Evolutionary conservation across 2,888 invertebrate genomes (phyloP).

Genomic region (Callyntrura sp.): DNA sequence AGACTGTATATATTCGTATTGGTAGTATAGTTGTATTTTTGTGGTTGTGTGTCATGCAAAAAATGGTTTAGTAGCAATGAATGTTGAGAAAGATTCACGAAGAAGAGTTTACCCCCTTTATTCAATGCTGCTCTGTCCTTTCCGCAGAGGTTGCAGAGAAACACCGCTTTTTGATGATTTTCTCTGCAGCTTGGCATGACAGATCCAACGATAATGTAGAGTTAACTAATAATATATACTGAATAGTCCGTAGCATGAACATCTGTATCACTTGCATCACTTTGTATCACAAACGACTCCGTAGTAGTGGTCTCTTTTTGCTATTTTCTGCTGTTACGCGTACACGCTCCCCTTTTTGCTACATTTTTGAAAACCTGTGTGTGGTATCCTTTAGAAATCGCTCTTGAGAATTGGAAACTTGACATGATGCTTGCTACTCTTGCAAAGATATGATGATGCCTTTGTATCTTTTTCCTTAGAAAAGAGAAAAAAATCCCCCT

Average conservation of each 20-base stretch:
- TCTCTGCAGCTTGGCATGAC: constrained; percentile 14
- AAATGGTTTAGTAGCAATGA: not conserved
- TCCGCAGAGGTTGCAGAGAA: not conserved
- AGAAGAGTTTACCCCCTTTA: not conserved
- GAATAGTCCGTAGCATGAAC: not conserved
- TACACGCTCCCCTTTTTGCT: not conserved
- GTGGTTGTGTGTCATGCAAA: not conserved
- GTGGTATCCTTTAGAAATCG: constrained; percentile 27
- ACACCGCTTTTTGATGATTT: not conserved
- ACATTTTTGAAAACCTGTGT: constrained; percentile 19
- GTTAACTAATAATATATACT: not conserved
- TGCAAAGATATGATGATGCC: constrained; percentile 9
- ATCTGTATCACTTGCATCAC: no score
- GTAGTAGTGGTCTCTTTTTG: not conserved
- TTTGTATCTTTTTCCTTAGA: not conserved
- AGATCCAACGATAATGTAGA: not conserved
- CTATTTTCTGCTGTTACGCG: not conserved
- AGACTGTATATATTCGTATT: no score
- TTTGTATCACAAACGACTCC: not conserved
- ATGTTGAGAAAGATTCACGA: no score
- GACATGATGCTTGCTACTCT: not conserved
- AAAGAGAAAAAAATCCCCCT: constrained; percentile 23
- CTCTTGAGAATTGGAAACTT: constrained; percentile 34
- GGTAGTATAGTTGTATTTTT: not conserved
- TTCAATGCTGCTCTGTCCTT: not conserved